A percentile compares a stretch with the other conserved stretches of the same genome.
phyloP scores from a whole-genome alignment of 2,888 invertebrate genomes.

The Piscicola geometra region DNA sequence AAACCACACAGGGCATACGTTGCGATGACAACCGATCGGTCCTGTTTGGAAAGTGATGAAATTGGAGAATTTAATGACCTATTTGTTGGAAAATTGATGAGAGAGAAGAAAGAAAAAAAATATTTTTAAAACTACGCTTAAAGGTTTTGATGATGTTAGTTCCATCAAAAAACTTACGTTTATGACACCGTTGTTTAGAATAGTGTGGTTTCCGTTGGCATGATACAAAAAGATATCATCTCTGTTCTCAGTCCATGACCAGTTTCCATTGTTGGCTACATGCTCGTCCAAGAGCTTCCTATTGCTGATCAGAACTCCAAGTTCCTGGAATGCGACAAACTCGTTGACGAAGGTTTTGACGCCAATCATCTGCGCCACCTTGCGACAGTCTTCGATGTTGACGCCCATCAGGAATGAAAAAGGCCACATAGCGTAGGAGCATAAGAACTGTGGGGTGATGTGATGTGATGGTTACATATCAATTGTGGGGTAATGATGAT shows the following conservation, averaged over 20 bases:
- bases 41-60: constrained; percentile 26
- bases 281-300: constrained; percentile 43
- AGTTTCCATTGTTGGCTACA: constrained; percentile 42
- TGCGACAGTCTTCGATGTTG: constrained; percentile 64
- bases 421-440: constrained; percentile 85
- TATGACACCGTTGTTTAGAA: constrained; percentile 45
- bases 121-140: background rate
- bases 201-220: constrained; percentile 35
- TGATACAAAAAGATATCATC: constrained; percentile 38
- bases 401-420: constrained; percentile 79
- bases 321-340: constrained; percentile 75
- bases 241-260: constrained; percentile 8
- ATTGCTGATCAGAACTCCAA: constrained; percentile 45
- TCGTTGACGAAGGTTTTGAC: constrained; percentile 85
- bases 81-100: background rate
- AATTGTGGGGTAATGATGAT: too few relatives aligned
- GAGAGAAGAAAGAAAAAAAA: background rate
- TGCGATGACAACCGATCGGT: constrained; percentile 45
- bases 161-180: too few relatives aligned
- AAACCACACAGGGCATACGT: constrained; percentile 49
- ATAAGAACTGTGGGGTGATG: constrained; percentile 56
- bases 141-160: too few relatives aligned
- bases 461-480: background rate
- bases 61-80: background rate
- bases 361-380: constrained; percentile 74